Evolutionary conservation across 2,888 invertebrate species (phyloP).

Genomic region (Latheticus oryzae): DNA sequence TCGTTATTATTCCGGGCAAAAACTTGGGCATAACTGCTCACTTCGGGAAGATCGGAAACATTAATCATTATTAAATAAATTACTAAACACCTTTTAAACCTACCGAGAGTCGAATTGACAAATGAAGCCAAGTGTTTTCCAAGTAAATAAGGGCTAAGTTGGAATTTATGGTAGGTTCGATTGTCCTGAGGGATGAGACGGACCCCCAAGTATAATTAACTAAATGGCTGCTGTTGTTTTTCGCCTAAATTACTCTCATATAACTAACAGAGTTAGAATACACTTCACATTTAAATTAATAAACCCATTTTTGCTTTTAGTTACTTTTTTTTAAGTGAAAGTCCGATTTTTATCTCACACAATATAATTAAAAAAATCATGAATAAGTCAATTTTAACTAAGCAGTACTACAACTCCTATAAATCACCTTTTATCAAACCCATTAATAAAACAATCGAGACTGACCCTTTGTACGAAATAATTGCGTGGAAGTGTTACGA

Average conservation of each 20-base stretch:
- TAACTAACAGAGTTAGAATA: constrained; percentile 11
- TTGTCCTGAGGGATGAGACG: constrained; percentile 25
- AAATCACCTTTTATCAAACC: constrained; percentile 20
- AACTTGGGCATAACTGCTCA: constrained; percentile 2
- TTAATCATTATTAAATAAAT: constrained; percentile 27
- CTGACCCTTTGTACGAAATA: constrained; percentile 15
- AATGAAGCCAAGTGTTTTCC: constrained; percentile 24
- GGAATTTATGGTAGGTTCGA: constrained; percentile 31
- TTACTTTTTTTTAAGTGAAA: too few species aligned
- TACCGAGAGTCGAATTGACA: constrained; percentile 18
- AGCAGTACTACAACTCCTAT: too few species aligned
- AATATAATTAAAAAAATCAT: too few species aligned
- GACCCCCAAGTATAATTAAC: constrained; percentile 30
- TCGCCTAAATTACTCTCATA: constrained; percentile 17
- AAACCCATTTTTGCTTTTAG: constrained; percentile 21
- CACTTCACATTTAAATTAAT: constrained; percentile 25
- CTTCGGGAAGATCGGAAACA: constrained; percentile 6
- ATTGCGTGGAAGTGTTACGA: constrained; percentile 29
- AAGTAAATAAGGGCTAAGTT: constrained; percentile 30
- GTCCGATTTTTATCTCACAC: too few species aligned
- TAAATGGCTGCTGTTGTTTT: constrained; percentile 27
- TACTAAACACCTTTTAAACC: constrained; percentile 13
- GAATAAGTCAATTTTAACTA: too few species aligned
- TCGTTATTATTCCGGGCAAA: constrained; percentile 22
- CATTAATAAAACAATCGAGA: constrained; percentile 26